Percentiles rank a stretch among this genome's conserved stretches.
Evolutionary conservation across 1,140 invertebrate genomes (phyloP).

Genomic region (Chironomus striatipennis): DNA sequence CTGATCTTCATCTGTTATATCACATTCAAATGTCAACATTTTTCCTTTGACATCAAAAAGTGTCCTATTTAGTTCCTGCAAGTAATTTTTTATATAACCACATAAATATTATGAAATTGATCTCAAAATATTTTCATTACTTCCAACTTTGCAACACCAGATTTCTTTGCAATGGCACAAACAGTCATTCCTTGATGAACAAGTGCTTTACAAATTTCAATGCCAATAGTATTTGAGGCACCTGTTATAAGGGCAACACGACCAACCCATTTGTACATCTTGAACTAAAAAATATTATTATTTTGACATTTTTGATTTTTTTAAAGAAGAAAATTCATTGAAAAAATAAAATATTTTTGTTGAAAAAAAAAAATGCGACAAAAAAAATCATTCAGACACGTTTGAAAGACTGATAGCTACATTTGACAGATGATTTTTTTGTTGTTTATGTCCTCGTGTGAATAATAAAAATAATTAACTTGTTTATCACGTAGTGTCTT

Average conservation of each 20-base stretch:
- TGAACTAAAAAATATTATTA: not conserved
- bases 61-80: not conserved
- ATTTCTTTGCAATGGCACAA: not conserved
- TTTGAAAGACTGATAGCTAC: too few relatives aligned
- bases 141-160: not conserved
- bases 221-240: constrained; percentile 42
- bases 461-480: too few relatives aligned
- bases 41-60: constrained; percentile 33
- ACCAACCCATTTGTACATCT: constrained; percentile 42
- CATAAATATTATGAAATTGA: not conserved
- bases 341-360: too few relatives aligned
- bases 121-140: not conserved
- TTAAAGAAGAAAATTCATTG: too few relatives aligned
- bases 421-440: too few relatives aligned
- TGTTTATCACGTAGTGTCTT: too few relatives aligned
- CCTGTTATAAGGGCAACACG: constrained; percentile 43
- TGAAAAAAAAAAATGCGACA: too few relatives aligned
- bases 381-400: too few relatives aligned
- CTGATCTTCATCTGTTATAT: constrained; percentile 52
- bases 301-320: too few relatives aligned
- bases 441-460: too few relatives aligned
- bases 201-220: constrained; percentile 24
- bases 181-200: constrained; percentile 27
- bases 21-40: constrained; percentile 43
- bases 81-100: too few relatives aligned